Evolutionary conservation across 1,140 invertebrate genomes (phyloP).

Genomic region (Megalopta genalis): DNA sequence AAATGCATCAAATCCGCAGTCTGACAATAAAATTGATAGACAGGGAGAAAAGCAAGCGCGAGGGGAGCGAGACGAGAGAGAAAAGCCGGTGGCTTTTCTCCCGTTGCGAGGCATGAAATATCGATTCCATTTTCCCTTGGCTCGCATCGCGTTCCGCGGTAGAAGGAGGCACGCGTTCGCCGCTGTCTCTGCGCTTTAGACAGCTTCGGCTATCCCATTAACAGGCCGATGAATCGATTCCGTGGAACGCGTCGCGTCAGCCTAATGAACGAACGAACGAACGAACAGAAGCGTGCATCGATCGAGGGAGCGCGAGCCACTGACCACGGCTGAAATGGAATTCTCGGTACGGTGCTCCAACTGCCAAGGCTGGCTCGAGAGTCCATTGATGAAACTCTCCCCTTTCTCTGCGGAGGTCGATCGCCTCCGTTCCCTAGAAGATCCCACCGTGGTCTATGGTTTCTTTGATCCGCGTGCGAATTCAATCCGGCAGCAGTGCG

Average conservation of each 20-base stretch:
- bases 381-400: constrained; percentile 57
- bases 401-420: constrained; percentile 38
- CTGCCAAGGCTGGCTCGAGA: constrained; percentile 33
- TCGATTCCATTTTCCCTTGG: background rate
- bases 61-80: no score
- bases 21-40: no score
- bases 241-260: constrained; percentile 36
- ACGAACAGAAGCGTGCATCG: constrained; percentile 28
- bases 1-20: no score
- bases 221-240: constrained; percentile 57
- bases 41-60: no score
- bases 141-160: background rate
- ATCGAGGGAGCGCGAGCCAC: constrained; percentile 11
- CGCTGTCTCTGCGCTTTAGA: background rate
- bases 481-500: background rate
- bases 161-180: background rate
- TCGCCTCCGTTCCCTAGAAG: constrained; percentile 51
- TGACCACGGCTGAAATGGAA: constrained; percentile 15
- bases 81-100: background rate
- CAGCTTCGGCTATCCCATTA: constrained; percentile 37
- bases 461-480: background rate
- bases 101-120: background rate
- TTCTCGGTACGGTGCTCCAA: constrained; percentile 44
- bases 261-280: constrained; percentile 56
- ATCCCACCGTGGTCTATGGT: constrained; percentile 24